Conservation (phyloP, 2,888 invertebrate species). For the Cheilosia pagana region DNA sequence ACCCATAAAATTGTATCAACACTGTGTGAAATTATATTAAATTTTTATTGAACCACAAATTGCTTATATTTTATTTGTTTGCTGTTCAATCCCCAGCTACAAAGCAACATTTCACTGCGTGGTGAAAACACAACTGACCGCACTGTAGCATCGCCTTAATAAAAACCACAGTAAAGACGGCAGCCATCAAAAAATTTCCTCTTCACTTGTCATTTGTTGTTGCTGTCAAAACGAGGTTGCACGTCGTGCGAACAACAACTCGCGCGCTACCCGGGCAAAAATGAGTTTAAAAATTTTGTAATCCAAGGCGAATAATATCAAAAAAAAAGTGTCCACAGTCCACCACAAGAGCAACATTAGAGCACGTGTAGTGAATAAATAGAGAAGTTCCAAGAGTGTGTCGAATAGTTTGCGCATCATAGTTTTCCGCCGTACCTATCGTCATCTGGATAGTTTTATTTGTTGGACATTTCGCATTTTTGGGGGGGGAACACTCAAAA, state of each 20-base stretch:
- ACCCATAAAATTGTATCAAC: too few relatives aligned
- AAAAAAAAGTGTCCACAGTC: slow-evolving; percentile 26
- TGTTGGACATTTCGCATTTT: slow-evolving; percentile 7
- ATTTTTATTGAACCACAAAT: too few relatives aligned
- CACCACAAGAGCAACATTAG: slow-evolving; percentile 38
- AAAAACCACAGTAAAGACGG: slow-evolving; percentile 16
- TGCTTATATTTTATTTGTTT: too few relatives aligned
- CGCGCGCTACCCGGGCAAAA: slow-evolving; percentile 66
- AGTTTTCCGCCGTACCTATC: slow-evolving; percentile 35
- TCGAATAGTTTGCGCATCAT: slow-evolving; percentile 50
- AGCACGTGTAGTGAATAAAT: slow-evolving; percentile 67
- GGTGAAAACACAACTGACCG: slow-evolving; percentile 16
- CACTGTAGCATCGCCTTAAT: background rate
- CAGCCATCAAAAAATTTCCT: slow-evolving; percentile 63
- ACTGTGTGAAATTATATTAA: too few relatives aligned
- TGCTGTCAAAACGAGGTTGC: slow-evolving; percentile 74
- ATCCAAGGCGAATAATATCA: slow-evolving; percentile 27
- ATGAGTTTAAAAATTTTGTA: slow-evolving; percentile 61
- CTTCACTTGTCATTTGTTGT: slow-evolving; percentile 70
- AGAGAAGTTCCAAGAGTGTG: slow-evolving; percentile 25
- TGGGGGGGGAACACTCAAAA: slow-evolving; percentile 6
- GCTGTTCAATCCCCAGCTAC: slow-evolving; percentile 1
- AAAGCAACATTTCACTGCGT: slow-evolving; percentile 31
- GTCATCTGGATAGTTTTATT: slow-evolving; percentile 1
- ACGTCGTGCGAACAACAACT: slow-evolving; percentile 73